Evolutionary conservation across 2,888 invertebrate species (phyloP), one percentile per base, ranked within the genome.

Genomic region (Eucriotettix oculatus): DNA sequence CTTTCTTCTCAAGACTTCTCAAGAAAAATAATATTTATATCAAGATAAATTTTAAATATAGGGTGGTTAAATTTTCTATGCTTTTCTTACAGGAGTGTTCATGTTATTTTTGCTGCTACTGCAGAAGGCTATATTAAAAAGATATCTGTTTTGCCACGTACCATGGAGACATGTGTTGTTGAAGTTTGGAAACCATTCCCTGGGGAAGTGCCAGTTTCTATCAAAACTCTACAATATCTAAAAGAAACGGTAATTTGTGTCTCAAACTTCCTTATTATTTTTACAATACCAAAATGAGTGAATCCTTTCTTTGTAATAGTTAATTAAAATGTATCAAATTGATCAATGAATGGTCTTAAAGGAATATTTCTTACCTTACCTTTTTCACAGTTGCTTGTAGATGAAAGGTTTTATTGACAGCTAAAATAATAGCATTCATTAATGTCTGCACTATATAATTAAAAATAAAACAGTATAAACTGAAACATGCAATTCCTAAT

Each of bases 81-180:
- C 3, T n/a, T 48, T 52, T 61, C 41, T 65, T 63, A 9, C 64
- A 68, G 71, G 29, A 68, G 79, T 54, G 82, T 91, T 54, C 84
- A 87, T 58, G 84, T 94, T 0, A 75, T 93, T 9, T 95, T 87
- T 70, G 85, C 91, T 43, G 85, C 90, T 1, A 92, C 90, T 1
- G 78, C 79, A 40, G 79, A 80, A 3, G 90, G 89, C 1, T 73
- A 83, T 44, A 81, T 95, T 16, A 82, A 90, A 68, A 95, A 95
- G 73, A 78, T 94, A 68, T 83, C 87, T 0, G 79, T 90, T 11
- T 74, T 90, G 63, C 87, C 89, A 0, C 73, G 78, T 41, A 78
- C 81, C 0, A 80, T 81, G 59, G 82, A 85, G 64, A 83, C 90
- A 0, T 96, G 95, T 69, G 75, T 93, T 56, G 82, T 95, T 14